A percentile compares a stretch with the other conserved stretches of the same genome.
These are phyloP conservation scores for Nomada lathburiana DNA, from an alignment of 2,888 invertebrate species.

Conservation along the genomic window DNA sequence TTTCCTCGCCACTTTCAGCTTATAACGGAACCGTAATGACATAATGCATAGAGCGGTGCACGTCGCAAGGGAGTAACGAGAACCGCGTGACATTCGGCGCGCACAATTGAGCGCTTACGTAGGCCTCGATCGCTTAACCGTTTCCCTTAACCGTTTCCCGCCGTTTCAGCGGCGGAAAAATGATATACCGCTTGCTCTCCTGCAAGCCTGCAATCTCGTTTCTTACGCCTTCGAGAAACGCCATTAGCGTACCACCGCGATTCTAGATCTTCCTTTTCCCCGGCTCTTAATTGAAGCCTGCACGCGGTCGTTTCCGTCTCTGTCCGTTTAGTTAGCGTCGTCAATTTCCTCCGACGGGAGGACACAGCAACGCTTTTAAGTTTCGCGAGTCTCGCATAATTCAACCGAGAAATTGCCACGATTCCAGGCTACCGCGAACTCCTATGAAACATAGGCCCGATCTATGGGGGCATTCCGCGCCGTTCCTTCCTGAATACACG, in stretches of 20 bases:
- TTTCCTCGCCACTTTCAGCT: constrained; percentile 25
- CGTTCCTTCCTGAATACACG: constrained; percentile 25
- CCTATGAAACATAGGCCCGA: constrained; percentile 34
- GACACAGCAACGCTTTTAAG: constrained; percentile 38
- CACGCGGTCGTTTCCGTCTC: not conserved
- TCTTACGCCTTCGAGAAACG: not conserved
- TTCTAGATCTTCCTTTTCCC: not conserved
- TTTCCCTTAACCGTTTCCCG: not conserved
- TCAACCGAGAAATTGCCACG: constrained; percentile 2
- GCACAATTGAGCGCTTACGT: not conserved
- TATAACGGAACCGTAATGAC: constrained; percentile 47
- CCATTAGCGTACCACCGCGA: too few relatives aligned
- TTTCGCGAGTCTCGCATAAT: constrained; percentile 1
- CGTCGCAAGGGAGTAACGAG: constrained; percentile 10
- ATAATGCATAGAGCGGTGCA: constrained; percentile 6
- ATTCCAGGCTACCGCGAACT: not conserved
- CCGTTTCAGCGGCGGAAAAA: not conserved
- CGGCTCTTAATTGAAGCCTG: not conserved
- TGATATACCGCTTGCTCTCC: not conserved
- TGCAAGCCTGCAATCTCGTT: not conserved
- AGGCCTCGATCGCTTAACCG: constrained; percentile 13
- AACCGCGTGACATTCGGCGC: constrained; percentile 29
- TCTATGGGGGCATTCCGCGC: not conserved
- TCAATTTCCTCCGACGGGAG: not conserved
- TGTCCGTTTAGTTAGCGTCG: not conserved